These are phyloP conservation scores for Spisula solida DNA, from an alignment of 2,888 invertebrate species.

Conservation along the genomic window DNA sequence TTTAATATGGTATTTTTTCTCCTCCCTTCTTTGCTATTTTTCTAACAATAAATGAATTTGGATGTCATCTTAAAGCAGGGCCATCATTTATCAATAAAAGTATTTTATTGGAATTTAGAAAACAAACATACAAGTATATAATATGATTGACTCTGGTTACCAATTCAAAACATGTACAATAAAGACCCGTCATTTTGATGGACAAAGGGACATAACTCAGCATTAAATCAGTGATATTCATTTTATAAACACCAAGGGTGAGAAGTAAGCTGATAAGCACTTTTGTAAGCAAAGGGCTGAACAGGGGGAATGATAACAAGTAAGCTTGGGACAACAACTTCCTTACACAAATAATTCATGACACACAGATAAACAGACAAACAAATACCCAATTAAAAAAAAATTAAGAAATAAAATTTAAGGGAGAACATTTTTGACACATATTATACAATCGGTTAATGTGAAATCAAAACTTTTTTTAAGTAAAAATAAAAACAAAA, in stretches of 20 bases:
- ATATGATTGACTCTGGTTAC: background rate
- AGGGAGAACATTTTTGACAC: background rate
- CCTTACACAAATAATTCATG: background rate
- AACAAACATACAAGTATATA: background rate
- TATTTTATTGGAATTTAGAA: background rate
- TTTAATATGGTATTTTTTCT: no score
- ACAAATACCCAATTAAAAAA: background rate
- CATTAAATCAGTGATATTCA: background rate
- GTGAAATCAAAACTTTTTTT: background rate
- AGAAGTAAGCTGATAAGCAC: background rate
- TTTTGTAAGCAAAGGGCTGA: constrained; percentile 8
- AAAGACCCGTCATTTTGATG: background rate
- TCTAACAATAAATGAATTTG: no score
- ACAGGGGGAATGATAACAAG: background rate
- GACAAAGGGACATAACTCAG: background rate
- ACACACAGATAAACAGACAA: background rate
- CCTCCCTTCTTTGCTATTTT: no score
- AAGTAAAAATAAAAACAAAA: no score
- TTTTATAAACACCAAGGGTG: background rate
- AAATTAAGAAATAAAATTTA: background rate
- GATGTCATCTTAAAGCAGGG: no score
- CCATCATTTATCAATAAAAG: no score
- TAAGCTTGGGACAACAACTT: background rate
- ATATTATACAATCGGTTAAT: background rate
- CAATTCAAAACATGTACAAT: background rate